phyloP scores from a whole-genome alignment of 2,797 vertebrate genomes.

The Bovichtus variegatus region DNA sequence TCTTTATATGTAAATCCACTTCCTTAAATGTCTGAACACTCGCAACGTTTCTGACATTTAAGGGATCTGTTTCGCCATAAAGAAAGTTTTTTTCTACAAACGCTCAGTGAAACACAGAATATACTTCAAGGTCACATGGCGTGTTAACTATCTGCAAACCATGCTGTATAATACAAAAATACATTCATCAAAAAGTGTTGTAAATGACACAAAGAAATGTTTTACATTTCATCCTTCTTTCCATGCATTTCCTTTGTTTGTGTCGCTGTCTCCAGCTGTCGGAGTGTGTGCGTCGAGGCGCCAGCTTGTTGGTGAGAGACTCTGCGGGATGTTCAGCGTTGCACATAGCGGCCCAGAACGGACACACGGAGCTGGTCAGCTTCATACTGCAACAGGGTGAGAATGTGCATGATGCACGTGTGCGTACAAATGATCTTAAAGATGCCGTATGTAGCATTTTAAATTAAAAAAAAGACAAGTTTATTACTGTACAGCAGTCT shows the following conservation, averaged over 20 bases:
- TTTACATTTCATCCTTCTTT: too few relatives aligned
- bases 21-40: background rate
- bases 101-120: background rate
- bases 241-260: too few relatives aligned
- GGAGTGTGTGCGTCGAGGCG: constrained; percentile 90
- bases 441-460: background rate
- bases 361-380: constrained; percentile 90
- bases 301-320: constrained; percentile 92
- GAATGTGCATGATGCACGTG: constrained; percentile 35
- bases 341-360: constrained; percentile 91
- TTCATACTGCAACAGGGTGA: constrained; percentile 95
- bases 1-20: background rate
- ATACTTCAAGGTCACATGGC: background rate
- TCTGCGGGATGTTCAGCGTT: constrained; percentile 90
- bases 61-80: background rate
- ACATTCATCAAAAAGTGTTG: background rate
- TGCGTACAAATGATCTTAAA: background rate
- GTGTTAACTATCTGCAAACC: background rate
- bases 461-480: background rate
- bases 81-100: background rate
- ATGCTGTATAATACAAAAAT: background rate
- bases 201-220: background rate
- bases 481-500: too few relatives aligned
- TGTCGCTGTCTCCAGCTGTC: constrained; percentile 88
- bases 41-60: background rate